Percentiles rank a stretch among this genome's conserved stretches.
These are phyloP conservation scores for Rosalia funebris DNA, from an alignment of 2,888 invertebrate species.

Conservation along the genomic window DNA sequence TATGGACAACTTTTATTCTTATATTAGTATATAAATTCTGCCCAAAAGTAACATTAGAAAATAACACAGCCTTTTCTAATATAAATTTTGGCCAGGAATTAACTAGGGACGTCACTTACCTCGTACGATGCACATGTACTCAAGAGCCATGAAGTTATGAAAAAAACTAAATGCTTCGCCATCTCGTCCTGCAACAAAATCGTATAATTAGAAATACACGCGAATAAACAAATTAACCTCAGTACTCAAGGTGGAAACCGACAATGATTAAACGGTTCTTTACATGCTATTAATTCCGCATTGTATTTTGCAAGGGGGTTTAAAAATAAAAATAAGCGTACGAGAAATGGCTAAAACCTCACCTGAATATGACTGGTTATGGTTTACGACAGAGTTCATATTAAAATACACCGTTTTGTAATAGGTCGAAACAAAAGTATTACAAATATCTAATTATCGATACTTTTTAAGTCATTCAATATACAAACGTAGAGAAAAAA, in stretches of 20 bases:
- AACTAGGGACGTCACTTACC: conserved; percentile 39
- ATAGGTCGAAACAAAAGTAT: not conserved
- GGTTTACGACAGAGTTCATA: not conserved
- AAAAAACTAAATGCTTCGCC: conserved; percentile 63
- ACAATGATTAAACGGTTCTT: too few relatives aligned
- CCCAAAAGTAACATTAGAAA: too few relatives aligned
- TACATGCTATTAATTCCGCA: too few relatives aligned
- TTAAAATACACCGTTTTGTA: not conserved
- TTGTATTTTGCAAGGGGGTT: too few relatives aligned
- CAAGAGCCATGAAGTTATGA: conserved; percentile 56
- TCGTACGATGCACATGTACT: conserved; percentile 48
- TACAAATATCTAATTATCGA: not conserved
- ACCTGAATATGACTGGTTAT: not conserved
- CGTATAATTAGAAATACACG: conserved; percentile 44
- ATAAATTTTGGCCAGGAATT: not conserved
- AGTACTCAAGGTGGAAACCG: too few relatives aligned
- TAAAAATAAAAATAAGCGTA: too few relatives aligned
- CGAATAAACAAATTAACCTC: too few relatives aligned
- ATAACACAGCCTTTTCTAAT: too few relatives aligned
- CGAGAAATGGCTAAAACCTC: too few relatives aligned
- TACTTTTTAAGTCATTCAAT: too few relatives aligned
- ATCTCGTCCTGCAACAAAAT: conserved; percentile 58
- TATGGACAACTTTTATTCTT: too few relatives aligned
- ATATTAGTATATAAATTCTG: too few relatives aligned
- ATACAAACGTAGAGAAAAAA: not conserved